Evolutionary conservation across 2,113 vertebrate species (phyloP).

Genomic region (Gymnocephalus cernua): DNA sequence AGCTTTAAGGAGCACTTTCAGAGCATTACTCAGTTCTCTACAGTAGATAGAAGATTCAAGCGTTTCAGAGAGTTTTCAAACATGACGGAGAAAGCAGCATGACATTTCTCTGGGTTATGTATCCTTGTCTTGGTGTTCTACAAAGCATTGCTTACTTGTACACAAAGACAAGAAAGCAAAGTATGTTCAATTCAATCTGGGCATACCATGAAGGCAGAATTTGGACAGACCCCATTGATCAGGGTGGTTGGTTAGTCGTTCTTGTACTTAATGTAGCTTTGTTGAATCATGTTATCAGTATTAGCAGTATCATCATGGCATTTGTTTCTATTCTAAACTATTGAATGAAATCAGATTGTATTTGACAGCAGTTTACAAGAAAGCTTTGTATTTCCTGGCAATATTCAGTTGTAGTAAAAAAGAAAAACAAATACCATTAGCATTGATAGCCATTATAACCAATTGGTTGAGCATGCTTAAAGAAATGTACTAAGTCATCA

Average conservation of each 20-base stretch:
- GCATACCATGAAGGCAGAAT: background rate
- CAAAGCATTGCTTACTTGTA: too few relatives aligned
- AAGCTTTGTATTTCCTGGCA: background rate
- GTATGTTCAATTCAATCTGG: background rate
- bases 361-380: background rate
- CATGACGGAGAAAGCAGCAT: background rate
- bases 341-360: background rate
- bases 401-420: background rate
- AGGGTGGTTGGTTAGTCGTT: background rate
- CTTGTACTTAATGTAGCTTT: background rate
- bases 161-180: background rate
- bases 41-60: background rate
- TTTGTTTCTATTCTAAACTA: background rate
- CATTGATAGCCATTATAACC: too few relatives aligned
- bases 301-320: background rate
- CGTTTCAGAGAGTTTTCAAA: conserved; percentile 4
- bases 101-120: too few relatives aligned
- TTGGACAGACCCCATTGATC: background rate
- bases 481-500: background rate
- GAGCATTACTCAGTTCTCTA: background rate
- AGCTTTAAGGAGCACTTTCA: conserved; percentile 19
- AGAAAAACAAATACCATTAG: background rate
- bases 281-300: background rate
- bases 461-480: background rate
- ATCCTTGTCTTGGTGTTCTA: too few relatives aligned